These are phyloP conservation scores for Hexactinellida sp. DNA, from an alignment of 37 sponge, comb jelly and placozoan genomes.

Conservation along the genomic window DNA sequence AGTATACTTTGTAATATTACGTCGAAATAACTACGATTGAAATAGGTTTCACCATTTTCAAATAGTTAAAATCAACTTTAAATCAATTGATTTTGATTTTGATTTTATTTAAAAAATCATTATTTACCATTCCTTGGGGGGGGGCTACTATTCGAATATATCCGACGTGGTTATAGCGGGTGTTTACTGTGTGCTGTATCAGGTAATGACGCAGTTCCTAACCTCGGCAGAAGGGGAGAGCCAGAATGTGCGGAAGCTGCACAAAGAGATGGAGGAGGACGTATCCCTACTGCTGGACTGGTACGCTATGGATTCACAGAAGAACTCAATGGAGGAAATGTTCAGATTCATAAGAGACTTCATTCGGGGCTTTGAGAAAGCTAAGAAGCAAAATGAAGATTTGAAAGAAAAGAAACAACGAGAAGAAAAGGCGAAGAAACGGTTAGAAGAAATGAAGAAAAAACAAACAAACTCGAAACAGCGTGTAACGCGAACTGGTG, in stretches of 20 bases:
- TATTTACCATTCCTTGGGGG: too few relatives aligned
- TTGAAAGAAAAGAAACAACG: slow-evolving; percentile 10
- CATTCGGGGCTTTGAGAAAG: slow-evolving; percentile 67
- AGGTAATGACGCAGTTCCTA: slow-evolving; percentile 17
- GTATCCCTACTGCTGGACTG: not conserved
- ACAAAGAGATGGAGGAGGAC: slow-evolving; percentile 22
- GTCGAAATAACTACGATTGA: too few relatives aligned
- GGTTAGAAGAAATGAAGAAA: slow-evolving; percentile 5
- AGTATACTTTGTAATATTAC: too few relatives aligned
- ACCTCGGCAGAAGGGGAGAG: slow-evolving; percentile 18
- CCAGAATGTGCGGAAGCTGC: slow-evolving; percentile 10
- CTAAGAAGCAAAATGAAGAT: slow-evolving; percentile 10
- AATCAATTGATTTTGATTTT: too few relatives aligned
- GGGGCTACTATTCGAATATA: too few relatives aligned
- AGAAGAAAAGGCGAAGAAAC: slow-evolving; percentile 11
- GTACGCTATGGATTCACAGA: slow-evolving; percentile 59
- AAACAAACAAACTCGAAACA: not conserved
- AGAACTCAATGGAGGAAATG: slow-evolving; percentile 76
- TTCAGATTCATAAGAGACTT: slow-evolving; percentile 77
- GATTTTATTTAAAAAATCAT: too few relatives aligned
- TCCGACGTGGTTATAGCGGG: too few relatives aligned
- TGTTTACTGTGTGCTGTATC: too few relatives aligned
- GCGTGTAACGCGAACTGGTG: not conserved
- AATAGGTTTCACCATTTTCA: too few relatives aligned
- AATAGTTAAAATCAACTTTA: too few relatives aligned